Base-by-base conservation (phyloP, 2,797 vertebrate genomes). In the Zenarchopterus dispar region DNA sequence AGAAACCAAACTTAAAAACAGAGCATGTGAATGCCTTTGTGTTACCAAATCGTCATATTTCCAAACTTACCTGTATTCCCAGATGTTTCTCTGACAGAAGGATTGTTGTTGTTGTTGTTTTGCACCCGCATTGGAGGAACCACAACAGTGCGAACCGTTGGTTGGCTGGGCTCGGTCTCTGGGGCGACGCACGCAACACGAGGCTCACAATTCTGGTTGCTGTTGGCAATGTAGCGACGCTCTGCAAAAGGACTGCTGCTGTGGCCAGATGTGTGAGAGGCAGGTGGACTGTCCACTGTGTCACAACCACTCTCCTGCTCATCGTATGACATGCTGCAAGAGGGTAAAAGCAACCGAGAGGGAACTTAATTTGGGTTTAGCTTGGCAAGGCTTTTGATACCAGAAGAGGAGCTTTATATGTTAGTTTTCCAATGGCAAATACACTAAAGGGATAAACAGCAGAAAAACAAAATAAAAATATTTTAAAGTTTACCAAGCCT, bases 241-340 rank as follows among this genome's bases (percentile, higher is more conserved):
- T 94, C 94, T 64, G 92, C 78, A 88, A 97, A 98, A 0, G 96
- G 95, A 86, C 95, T 96, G 82, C 92, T 95, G 62, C 72, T 85
- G 0, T 92, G 96, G 57, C 94, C 95, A 0, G 96, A 97, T 62
- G 95, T 94, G 49, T 96, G 94, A 0, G 97, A 98, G 18, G 95
- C 82, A 46, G 96, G 96, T 15, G 96, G 97, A 79, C 96, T 94
- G 61, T 96, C 96, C 83, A 98, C 97, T 0, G 96, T 96, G 80
- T 98, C 97, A 78, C 97, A 98, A n/a, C 95, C 94, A 16, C 96
- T 98, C 81, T 99, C 97, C 67, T 95, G 96, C 56, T 99, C 98
- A 0, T 99, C 97, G 18, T 99, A 97, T 2, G 97, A 99, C 93
- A 99, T 97, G 62, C 98, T 99, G 85, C 0, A 78, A 55, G 8